Evolutionary conservation across 2,113 vertebrate genomes (phyloP), one percentile per base, ranked within the genome.

Genomic region (mouse (Mus musculus)): DNA sequence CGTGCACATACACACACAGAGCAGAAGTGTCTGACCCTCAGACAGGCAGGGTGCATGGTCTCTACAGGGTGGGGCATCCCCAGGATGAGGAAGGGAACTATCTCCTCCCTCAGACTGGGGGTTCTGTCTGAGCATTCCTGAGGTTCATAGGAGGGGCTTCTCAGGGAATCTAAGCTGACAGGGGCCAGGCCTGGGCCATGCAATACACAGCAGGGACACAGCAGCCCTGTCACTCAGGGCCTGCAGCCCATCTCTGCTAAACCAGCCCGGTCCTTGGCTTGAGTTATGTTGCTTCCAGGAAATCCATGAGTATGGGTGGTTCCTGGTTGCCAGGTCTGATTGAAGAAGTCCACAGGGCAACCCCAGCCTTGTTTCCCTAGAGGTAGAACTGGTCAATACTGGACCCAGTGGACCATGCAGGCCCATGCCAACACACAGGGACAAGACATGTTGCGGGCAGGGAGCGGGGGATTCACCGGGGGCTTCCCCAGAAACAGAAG

Each of bases 281-380:
- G 3, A 92, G 16, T 56, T 75, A 26, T 42, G 14, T 7, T 52
- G 46, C 78, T 65, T 81, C 61, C 3, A 26, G 33, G 42, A 88
- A 14, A 56, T 65, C 56, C 36, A 42, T 42, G 42, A 42, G 42
- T 42, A 84, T 30, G n/a, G 73, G 17, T 84, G 24, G 81, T 12
- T 30, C 24, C 59, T 63, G 17, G n/a, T 42, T 42, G n/a, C 91
- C 81, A 4, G 5, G 73, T 24, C 76, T 90, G 89, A 94, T 81
- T 90, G 84, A 71, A 84, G 87, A 88, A 94, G 78, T 61, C 69
- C 1, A 86, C 36, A 2, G 65, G 0, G 2, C 71, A 89, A 90
- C 92, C 63, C 89, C 88, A 49, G 95, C 36, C 92, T 94, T 92
- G 36, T 93, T 92, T 81, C 96, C 92, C 95, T 95, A 94, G 94